Evolutionary conservation across 2,797 vertebrate species (phyloP).

Genomic region (Syngnathus acus): DNA sequence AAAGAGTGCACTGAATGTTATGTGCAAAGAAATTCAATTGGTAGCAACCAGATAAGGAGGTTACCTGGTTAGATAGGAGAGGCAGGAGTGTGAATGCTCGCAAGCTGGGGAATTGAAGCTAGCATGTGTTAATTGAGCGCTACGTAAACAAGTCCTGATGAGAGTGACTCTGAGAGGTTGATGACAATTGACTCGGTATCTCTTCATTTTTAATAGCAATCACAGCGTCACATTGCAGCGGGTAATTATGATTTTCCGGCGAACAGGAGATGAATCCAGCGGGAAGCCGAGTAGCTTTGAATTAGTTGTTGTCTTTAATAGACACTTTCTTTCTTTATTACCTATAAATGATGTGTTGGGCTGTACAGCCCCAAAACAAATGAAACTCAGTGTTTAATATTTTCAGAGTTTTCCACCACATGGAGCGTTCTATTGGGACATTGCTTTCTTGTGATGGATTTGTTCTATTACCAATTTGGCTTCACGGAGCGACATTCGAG

Average conservation of each 20-base stretch:
- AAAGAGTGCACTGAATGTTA: conserved; percentile 2
- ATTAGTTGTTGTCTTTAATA: conserved; percentile 23
- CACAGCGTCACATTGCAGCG: conserved; percentile 55
- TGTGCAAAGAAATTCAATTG: conserved; percentile 12
- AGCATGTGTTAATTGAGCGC: conserved; percentile 52
- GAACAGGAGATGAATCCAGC: conserved; percentile 43
- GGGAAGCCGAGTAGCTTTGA: conserved; percentile 22
- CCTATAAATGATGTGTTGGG: conserved; percentile 42
- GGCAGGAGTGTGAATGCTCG: conserved; percentile 15
- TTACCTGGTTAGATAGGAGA: not conserved
- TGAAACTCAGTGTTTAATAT: conserved; percentile 27
- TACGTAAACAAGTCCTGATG: conserved; percentile 55
- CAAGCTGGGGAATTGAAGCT: conserved; percentile 31
- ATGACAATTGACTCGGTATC: conserved; percentile 59
- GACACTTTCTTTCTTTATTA: conserved; percentile 32
- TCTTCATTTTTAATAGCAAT: conserved; percentile 60
- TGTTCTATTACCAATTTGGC: conserved; percentile 16
- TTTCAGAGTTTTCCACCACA: conserved; percentile 28
- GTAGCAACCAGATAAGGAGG: conserved; percentile 6
- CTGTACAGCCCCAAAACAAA: conserved; percentile 15
- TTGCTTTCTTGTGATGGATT: conserved; percentile 17
- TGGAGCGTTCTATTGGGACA: conserved; percentile 23
- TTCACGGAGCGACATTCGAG: not conserved
- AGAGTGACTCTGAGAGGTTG: conserved; percentile 52
- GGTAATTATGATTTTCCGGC: conserved; percentile 47